Percentiles rank a stretch among this genome's conserved stretches.
Evolutionary conservation across 2,888 invertebrate genomes (phyloP).

Genomic region (Agapetus fuscipes): DNA sequence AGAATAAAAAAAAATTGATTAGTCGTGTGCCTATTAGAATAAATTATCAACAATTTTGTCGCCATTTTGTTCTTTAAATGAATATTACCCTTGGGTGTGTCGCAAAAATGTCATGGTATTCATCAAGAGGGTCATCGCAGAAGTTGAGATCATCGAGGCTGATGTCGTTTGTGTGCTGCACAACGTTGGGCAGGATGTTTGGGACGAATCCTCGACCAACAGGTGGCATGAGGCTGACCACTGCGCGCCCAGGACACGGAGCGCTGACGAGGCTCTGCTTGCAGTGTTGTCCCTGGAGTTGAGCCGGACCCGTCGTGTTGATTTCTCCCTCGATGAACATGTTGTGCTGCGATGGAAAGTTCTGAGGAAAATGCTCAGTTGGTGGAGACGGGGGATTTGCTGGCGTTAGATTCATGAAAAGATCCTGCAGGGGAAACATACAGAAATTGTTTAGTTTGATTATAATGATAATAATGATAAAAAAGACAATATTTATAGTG

Average conservation of each 20-base stretch:
- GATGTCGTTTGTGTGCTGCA: conserved; percentile 12
- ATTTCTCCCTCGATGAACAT: conserved; percentile 9
- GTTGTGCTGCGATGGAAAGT: conserved; percentile 5
- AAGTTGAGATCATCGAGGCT: conserved; percentile 13
- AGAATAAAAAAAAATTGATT: neutral
- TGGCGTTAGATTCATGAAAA: conserved; percentile 48
- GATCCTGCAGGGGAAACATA: conserved; percentile 33
- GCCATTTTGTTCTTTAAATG: neutral
- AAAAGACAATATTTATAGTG: neutral
- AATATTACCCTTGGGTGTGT: conserved; percentile 17
- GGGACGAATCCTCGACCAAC: conserved; percentile 38
- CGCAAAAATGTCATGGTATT: conserved; percentile 6
- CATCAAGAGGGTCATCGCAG: conserved; percentile 12
- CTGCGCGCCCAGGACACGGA: conserved; percentile 43
- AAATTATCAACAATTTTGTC: too few species aligned
- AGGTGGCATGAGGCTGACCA: conserved; percentile 27
- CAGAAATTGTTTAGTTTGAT: too few species aligned
- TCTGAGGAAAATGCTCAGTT: conserved; percentile 3
- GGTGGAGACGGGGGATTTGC: conserved; percentile 29
- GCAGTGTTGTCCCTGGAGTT: conserved; percentile 26
- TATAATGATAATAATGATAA: neutral
- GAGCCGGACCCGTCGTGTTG: neutral
- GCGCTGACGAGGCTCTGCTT: conserved; percentile 38
- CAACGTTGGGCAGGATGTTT: conserved; percentile 13
- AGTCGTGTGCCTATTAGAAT: too few species aligned